These are phyloP conservation scores for Brachionus calyciflorus DNA, from an alignment of 1,140 invertebrate genomes.

Conservation along the genomic window DNA sequence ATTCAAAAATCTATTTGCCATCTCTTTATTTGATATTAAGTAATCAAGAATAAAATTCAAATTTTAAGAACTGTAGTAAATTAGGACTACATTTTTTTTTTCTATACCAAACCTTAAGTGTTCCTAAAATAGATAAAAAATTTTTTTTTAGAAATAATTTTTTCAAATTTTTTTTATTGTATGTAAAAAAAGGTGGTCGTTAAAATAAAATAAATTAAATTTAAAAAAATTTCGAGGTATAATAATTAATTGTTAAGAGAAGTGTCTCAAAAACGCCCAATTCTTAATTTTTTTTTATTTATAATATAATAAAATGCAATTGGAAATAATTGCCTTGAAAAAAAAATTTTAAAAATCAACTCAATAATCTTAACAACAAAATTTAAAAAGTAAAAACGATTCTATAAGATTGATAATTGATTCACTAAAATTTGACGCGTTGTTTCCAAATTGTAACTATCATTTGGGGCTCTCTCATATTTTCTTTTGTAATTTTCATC, in stretches of 20 bases:
- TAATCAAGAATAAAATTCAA: too few species aligned
- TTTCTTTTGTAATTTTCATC: conserved; percentile 35
- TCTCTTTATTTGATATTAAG: too few species aligned
- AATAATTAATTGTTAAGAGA: too few species aligned
- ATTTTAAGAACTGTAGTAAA: not conserved
- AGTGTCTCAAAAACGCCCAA: too few species aligned
- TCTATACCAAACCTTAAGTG: not conserved
- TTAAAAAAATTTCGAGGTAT: conserved; percentile 5
- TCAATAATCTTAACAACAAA: not conserved
- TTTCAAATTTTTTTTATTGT: conserved; percentile 10
- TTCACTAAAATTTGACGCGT: not conserved
- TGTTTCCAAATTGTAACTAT: not conserved
- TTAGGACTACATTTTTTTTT: conserved; percentile 5
- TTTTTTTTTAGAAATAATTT: not conserved
- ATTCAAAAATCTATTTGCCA: too few species aligned
- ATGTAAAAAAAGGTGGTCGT: too few species aligned
- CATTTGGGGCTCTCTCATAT: not conserved
- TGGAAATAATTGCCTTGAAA: too few species aligned
- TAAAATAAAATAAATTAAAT: not conserved
- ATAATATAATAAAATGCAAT: too few species aligned
- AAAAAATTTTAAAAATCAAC: too few species aligned
- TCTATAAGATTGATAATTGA: not conserved
- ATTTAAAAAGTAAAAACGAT: not conserved
- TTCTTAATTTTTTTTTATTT: too few species aligned
- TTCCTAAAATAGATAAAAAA: not conserved